Evolutionary conservation across 2,113 vertebrate genomes (phyloP).

Genomic region (Myiozetetes cayanensis): DNA sequence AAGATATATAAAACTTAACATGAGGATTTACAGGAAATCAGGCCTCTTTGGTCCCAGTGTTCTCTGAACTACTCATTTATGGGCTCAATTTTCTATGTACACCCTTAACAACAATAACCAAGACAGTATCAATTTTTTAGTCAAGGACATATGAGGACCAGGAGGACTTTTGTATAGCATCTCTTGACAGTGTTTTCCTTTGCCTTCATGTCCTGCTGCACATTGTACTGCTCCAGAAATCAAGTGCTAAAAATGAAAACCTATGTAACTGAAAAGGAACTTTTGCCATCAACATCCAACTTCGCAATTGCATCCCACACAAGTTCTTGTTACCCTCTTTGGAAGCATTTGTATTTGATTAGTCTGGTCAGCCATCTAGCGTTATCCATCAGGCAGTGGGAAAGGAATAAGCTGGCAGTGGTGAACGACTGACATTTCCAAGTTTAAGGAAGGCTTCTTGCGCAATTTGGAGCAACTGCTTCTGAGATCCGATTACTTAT

Average conservation of each 20-base stretch:
- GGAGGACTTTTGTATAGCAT: neutral
- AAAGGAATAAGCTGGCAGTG: neutral
- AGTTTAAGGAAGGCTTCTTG: neutral
- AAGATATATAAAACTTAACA: conserved; percentile 34
- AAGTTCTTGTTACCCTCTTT: neutral
- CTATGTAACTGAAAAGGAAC: neutral
- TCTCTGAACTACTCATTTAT: neutral
- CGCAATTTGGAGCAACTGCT: neutral
- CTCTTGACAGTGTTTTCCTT: neutral
- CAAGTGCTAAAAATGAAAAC: neutral
- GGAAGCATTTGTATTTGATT: neutral
- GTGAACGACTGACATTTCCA: fast-evolving
- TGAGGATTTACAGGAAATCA: conserved; percentile 14
- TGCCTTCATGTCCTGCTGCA: neutral
- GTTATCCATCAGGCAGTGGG: neutral
- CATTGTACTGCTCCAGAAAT: fast-evolving
- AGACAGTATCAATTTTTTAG: neutral
- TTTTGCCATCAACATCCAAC: neutral
- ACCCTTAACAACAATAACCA: neutral
- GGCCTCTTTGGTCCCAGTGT: neutral
- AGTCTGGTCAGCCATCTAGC: neutral
- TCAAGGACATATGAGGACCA: neutral
- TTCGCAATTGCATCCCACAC: neutral
- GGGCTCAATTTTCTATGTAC: neutral
- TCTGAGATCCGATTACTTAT: neutral